Evolutionary conservation across 2,113 vertebrate species (phyloP), one percentile per base, ranked within the genome.

Genomic region (Paedocypris sp.): DNA sequence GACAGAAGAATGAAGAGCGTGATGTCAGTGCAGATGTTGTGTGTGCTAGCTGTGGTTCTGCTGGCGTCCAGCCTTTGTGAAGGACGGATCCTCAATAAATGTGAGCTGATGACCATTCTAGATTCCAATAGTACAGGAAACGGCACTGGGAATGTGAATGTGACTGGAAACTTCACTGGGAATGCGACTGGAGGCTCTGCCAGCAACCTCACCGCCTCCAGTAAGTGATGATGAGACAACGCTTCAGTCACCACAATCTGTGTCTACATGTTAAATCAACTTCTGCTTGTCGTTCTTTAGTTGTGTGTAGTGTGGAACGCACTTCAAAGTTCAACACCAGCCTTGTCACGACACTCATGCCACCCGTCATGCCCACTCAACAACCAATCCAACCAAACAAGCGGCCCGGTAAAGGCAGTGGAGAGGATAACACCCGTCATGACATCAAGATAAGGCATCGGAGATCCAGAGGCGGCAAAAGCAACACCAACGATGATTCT

Each of bases 301-400:
- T 68, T 25, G 45, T 56, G 7, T 72, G 70, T 15, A 43, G 51
- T 12, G 57, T 65, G 7, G 61, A 62, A 18, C n/a, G n/a, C 3
- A 28, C 22, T 8, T 68, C 62, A 18, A 16, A 8, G 11, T 68
- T 72, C 18, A 47, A 66, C 26, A 68, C 70, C 39, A 61, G 16
- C 29, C 57, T 60, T 53, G 33, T 53, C 12, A 52, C 13, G 18
- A 6, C 8, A 1, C 5, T 45, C 25, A 13, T 6, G 41, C 5
- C 22, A 5, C 38, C 18, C 9, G 6, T 15, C 23, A n/a, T 5
- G 6, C 11, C 31, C 28, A 4, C n/a, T 25, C 13, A 11, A 10
- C 32, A 1, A 51, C 48, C 22, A 26, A 20, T 25, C n/a, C 22
- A 4, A 26, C 49, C 32, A 31, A 35, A 52, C 6, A 11, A 9